Percentiles rank a stretch among this genome's conserved stretches.
Evolutionary conservation across 2,797 vertebrate genomes (phyloP).

Genomic region (Botia kubotai): DNA sequence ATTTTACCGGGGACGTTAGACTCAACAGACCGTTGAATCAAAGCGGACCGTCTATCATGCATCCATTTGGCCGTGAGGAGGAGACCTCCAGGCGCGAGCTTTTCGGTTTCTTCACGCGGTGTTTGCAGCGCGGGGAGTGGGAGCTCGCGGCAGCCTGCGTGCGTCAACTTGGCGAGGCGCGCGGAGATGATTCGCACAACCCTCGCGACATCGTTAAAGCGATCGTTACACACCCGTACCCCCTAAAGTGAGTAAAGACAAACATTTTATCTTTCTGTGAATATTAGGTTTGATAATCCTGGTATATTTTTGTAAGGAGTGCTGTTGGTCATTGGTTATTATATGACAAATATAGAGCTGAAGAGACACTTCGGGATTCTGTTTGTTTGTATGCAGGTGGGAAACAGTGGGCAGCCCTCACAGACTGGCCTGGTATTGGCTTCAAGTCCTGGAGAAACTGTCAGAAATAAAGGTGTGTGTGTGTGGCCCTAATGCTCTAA

Average conservation of each 20-base stretch:
- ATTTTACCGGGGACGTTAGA: not conserved
- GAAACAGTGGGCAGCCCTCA: constrained; percentile 82
- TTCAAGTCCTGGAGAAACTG: constrained; percentile 88
- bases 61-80: constrained; percentile 85
- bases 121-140: constrained; percentile 86
- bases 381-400: constrained; percentile 73
- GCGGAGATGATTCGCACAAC: constrained; percentile 69
- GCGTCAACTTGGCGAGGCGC: constrained; percentile 80
- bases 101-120: constrained; percentile 86
- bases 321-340: too few species aligned
- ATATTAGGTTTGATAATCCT: too few species aligned
- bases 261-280: not conserved
- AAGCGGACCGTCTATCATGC: constrained; percentile 68
- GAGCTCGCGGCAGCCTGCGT: constrained; percentile 89
- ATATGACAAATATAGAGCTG: too few species aligned
- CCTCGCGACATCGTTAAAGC: constrained; percentile 83
- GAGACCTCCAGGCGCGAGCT: constrained; percentile 83
- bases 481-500: too few species aligned
- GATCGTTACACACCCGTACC: constrained; percentile 81
- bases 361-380: not conserved
- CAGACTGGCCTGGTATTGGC: constrained; percentile 92
- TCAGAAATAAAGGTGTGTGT: constrained; percentile 81
- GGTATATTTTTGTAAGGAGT: too few species aligned
- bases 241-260: constrained; percentile 77
- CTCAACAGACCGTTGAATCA: constrained; percentile 18